A percentile compares a stretch with the other conserved stretches of the same genome.
Evolutionary conservation across 1,140 invertebrate species (phyloP).

Genomic region (Kradibia gibbosae): DNA sequence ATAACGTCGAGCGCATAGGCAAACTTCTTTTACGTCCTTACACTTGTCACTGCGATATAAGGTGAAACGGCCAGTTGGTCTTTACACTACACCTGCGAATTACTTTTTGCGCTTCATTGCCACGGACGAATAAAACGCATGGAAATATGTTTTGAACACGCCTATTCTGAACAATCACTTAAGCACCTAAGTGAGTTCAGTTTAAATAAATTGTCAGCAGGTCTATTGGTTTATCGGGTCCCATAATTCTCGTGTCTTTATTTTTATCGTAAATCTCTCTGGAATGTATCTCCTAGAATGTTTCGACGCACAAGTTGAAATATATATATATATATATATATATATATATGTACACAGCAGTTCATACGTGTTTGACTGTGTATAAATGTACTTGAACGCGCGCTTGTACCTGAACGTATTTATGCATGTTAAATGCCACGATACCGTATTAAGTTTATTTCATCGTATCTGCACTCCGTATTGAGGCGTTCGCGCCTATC

Average conservation of each 20-base stretch:
- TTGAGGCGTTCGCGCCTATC: too few species aligned
- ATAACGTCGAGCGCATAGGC: too few species aligned
- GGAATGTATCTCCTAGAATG: constrained; percentile 36
- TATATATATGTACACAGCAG: background rate
- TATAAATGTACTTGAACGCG: background rate
- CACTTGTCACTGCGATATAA: too few species aligned
- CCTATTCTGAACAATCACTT: background rate
- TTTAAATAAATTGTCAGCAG: constrained; percentile 12
- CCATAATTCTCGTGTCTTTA: constrained; percentile 40
- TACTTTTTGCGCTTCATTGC: background rate
- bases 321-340: background rate
- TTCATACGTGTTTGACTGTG: too few species aligned
- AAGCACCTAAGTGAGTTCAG: background rate
- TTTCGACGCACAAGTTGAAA: background rate
- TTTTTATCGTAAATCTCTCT: constrained; percentile 44
- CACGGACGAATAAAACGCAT: too few species aligned
- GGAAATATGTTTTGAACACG: too few species aligned
- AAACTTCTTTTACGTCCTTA: too few species aligned
- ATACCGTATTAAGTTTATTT: background rate
- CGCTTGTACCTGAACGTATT: background rate
- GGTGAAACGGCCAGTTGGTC: too few species aligned
- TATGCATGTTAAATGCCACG: background rate
- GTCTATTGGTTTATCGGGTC: background rate
- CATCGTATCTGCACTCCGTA: too few species aligned
- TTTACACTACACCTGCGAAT: too few species aligned